Evolutionary conservation across 2,113 vertebrate genomes (phyloP).

Genomic region (Ailuropoda melanoleuca): DNA sequence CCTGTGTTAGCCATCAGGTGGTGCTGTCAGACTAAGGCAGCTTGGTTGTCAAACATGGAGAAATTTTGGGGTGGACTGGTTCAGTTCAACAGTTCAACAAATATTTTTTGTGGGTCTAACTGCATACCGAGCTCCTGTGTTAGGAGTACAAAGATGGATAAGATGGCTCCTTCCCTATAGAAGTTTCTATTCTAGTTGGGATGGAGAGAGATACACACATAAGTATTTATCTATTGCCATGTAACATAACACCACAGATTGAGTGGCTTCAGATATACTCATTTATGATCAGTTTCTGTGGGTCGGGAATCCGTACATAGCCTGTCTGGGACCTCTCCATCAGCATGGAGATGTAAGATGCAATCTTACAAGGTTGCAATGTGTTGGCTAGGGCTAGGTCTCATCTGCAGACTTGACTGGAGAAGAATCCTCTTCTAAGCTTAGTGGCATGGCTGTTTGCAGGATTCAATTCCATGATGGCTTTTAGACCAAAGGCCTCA

Average conservation of each 20-base stretch:
- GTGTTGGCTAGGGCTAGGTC: background rate
- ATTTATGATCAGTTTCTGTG: background rate
- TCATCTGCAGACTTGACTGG: background rate
- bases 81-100: background rate
- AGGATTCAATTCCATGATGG: background rate
- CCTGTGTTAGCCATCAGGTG: background rate
- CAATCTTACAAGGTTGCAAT: background rate
- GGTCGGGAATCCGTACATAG: background rate
- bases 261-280: background rate
- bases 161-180: background rate
- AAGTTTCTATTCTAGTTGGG: background rate
- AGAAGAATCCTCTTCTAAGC: background rate
- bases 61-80: background rate
- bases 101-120: background rate
- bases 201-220: no score
- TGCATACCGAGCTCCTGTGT: background rate
- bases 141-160: background rate
- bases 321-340: background rate
- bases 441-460: background rate
- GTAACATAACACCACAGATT: background rate
- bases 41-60: background rate
- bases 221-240: background rate
- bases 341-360: no score
- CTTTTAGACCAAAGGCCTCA: background rate
- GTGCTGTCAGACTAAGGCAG: background rate